These are phyloP conservation scores for Drosophila austrosaltans DNA, from an alignment of 2,888 invertebrate genomes.

Conservation along the genomic window DNA sequence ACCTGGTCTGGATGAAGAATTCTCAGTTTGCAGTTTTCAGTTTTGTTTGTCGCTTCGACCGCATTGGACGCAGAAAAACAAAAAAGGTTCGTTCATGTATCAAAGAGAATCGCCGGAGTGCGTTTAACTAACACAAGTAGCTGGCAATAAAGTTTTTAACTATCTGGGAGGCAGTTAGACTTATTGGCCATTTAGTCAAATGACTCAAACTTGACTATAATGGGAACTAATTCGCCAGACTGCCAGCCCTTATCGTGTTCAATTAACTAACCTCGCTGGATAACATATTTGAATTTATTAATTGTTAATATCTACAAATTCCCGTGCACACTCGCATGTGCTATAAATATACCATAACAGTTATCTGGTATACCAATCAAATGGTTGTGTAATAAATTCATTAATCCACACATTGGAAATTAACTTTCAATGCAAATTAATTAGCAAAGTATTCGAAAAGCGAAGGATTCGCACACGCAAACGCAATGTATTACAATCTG, in stretches of 20 bases:
- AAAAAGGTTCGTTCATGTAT: not conserved
- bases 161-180: not conserved
- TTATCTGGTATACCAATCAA: not conserved
- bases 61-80: slow-evolving; percentile 23
- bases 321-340: not conserved
- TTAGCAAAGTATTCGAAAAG: not conserved
- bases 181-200: not conserved
- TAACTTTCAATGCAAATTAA: slow-evolving; percentile 31
- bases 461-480: not conserved
- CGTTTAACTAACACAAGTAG: not conserved
- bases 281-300: not conserved
- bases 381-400: slow-evolving; percentile 18
- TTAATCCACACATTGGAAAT: slow-evolving; percentile 27
- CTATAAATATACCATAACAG: not conserved
- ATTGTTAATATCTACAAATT: slow-evolving; percentile 7
- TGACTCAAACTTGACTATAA: slow-evolving; percentile 3
- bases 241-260: not conserved
- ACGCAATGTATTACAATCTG: not conserved
- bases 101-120: not conserved
- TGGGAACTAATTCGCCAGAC: not conserved
- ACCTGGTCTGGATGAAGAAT: not conserved
- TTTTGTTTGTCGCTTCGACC: slow-evolving; percentile 21
- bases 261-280: not conserved
- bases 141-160: slow-evolving; percentile 4
- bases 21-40: slow-evolving; percentile 15